These are phyloP conservation scores for Streptopelia turtur DNA, from an alignment of 2,797 vertebrate species.

Conservation along the genomic window DNA sequence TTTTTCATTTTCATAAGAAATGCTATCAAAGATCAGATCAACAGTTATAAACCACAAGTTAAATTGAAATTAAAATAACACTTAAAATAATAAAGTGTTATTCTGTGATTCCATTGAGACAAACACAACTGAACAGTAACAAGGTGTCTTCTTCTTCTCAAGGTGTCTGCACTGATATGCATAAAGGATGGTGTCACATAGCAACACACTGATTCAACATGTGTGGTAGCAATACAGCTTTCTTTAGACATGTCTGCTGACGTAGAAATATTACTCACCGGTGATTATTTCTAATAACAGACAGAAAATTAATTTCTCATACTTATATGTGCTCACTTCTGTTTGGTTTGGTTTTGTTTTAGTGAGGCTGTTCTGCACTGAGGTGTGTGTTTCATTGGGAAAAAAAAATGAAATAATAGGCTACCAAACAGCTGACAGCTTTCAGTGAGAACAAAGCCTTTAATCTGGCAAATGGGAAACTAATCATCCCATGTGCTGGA, in stretches of 20 bases:
- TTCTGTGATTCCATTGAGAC: not conserved
- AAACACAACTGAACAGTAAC: not conserved
- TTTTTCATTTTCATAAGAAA: not conserved
- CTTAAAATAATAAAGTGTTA: not conserved
- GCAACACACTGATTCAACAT: not conserved
- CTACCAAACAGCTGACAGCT: not conserved
- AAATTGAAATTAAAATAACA: slow-evolving; percentile 6
- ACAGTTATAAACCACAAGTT: not conserved
- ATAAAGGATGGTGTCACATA: not conserved
- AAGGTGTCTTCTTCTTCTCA: not conserved
- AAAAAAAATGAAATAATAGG: not conserved
- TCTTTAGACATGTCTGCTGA: slow-evolving; percentile 17
- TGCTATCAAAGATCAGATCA: not conserved
- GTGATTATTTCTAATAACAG: not conserved
- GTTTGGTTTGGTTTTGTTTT: not conserved
- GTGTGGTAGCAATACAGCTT: not conserved
- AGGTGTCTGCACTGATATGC: accelerated
- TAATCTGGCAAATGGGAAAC: not conserved
- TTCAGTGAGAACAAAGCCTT: slow-evolving; percentile 1
- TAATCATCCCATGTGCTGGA: not conserved
- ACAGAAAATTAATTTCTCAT: slow-evolving; percentile 6
- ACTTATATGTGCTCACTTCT: not conserved
- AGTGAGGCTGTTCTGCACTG: not conserved
- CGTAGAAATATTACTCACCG: not conserved
- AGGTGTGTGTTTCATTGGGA: not conserved